Conservation (phyloP, 2,888 invertebrate genomes). For the Heterodera filipjevi region DNA sequence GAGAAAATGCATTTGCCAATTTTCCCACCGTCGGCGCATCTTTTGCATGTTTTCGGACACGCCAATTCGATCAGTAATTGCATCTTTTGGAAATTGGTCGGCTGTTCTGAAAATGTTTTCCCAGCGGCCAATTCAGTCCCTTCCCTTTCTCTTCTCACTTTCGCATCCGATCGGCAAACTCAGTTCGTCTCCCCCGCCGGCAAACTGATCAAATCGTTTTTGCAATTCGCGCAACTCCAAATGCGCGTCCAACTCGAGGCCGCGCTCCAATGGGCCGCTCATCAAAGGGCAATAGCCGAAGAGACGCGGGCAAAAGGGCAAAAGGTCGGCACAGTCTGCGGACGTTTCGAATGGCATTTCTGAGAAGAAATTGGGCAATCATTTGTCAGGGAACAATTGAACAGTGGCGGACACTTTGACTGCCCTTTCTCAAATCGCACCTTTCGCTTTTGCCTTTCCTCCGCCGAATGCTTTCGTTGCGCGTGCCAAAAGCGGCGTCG, state of each 20-base stretch:
- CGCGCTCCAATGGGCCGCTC: slow-evolving; percentile 27
- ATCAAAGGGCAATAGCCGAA: slow-evolving; percentile 39
- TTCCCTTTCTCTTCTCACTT: slow-evolving; percentile 8
- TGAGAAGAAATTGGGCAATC: too few relatives aligned
- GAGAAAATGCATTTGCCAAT: neutral
- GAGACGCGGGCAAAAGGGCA: slow-evolving; percentile 41
- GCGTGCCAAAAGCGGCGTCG: slow-evolving; percentile 7
- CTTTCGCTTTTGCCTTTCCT: slow-evolving; percentile 7
- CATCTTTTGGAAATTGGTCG: slow-evolving; percentile 37
- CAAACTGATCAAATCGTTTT: slow-evolving; percentile 35
- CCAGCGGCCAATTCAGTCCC: too few relatives aligned
- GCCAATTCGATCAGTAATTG: slow-evolving; percentile 40
- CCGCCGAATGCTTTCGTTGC: neutral
- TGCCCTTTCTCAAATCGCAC: neutral
- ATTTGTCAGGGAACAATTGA: neutral
- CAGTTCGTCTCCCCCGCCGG: slow-evolving; percentile 23
- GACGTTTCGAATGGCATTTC: neutral
- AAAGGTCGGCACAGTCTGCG: slow-evolving; percentile 35
- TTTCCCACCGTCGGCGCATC: slow-evolving; percentile 30
- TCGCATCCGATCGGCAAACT: slow-evolving; percentile 30
- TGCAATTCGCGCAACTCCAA: slow-evolving; percentile 36
- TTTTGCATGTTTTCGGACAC: slow-evolving; percentile 40
- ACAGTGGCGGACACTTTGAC: neutral
- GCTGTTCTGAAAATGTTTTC: slow-evolving; percentile 31
- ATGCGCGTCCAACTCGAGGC: slow-evolving; percentile 35